Conservation (phyloP, 2,888 invertebrate species). For the Sycophila texana region DNA sequence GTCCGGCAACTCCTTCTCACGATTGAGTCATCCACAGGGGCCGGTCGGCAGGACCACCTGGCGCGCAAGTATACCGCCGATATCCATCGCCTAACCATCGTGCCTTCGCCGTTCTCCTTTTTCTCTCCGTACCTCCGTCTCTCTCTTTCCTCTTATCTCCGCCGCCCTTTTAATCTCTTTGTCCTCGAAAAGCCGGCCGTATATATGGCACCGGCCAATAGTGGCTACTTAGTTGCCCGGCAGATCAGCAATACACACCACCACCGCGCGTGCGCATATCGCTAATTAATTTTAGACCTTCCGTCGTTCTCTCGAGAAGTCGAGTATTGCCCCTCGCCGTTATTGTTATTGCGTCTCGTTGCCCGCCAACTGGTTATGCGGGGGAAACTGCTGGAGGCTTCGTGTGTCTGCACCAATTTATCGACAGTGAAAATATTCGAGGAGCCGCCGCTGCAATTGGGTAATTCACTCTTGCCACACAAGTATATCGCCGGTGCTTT, state of each 20-base stretch:
- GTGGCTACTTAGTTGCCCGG: not conserved
- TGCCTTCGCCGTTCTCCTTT: not conserved
- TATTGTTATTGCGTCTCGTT: no score
- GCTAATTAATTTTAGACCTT: not conserved
- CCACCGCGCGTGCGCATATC: no score
- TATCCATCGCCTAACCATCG: slow-evolving; percentile 26
- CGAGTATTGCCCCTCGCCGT: no score
- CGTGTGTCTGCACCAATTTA: no score
- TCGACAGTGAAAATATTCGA: no score
- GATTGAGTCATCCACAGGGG: slow-evolving; percentile 72
- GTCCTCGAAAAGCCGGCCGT: not conserved
- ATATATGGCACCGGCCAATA: slow-evolving; percentile 6
- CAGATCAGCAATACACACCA: no score
- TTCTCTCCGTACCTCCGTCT: no score
- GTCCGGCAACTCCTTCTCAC: slow-evolving; percentile 71
- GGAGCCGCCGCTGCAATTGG: no score
- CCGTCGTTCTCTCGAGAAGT: not conserved
- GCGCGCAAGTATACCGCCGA: slow-evolving; percentile 58
- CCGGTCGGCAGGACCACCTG: slow-evolving; percentile 72
- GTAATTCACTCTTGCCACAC: no score
- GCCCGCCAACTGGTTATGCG: no score
- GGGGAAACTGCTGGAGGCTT: no score
- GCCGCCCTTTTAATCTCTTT: slow-evolving; percentile 15
- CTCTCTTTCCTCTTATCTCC: not conserved
- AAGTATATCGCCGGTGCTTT: no score